Evolutionary conservation across 2,113 vertebrate genomes (phyloP).

Genomic region (Stercorarius parasiticus): DNA sequence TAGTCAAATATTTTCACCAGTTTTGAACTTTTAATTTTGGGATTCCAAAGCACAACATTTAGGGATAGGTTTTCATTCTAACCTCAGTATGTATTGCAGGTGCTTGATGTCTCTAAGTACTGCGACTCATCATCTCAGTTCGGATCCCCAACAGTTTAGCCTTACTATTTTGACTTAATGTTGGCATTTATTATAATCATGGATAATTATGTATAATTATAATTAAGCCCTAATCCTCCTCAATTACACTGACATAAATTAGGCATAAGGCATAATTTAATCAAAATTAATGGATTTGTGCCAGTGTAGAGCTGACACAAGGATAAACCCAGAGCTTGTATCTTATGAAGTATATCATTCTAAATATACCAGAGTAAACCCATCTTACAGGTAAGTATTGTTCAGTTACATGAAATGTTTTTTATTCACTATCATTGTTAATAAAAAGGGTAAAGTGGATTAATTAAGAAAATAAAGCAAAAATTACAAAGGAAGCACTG

Average conservation of each 20-base stretch:
- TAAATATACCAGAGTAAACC: background rate
- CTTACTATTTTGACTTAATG: conserved; percentile 63
- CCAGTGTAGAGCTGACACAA: conserved; percentile 17
- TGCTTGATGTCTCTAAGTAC: conserved; percentile 21
- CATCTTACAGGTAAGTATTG: background rate
- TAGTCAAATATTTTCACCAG: background rate
- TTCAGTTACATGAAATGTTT: background rate
- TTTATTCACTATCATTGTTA: background rate
- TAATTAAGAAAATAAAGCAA: conserved; percentile 7
- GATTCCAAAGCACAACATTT: background rate
- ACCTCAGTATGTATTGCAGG: background rate
- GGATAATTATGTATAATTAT: conserved; percentile 64
- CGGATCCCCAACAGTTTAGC: conserved; percentile 38
- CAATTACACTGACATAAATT: conserved; percentile 63
- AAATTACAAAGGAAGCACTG: background rate
- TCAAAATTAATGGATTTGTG: conserved; percentile 53
- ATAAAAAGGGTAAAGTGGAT: background rate
- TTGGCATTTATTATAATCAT: conserved; percentile 67
- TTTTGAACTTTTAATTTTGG: background rate
- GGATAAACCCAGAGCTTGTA: conserved; percentile 24
- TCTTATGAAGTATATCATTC: background rate
- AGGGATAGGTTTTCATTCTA: background rate
- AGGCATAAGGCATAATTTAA: conserved; percentile 59
- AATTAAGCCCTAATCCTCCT: conserved; percentile 62
- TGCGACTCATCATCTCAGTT: background rate